Conservation (phyloP, 1,140 invertebrate genomes). For the Halesus radiatus region DNA sequence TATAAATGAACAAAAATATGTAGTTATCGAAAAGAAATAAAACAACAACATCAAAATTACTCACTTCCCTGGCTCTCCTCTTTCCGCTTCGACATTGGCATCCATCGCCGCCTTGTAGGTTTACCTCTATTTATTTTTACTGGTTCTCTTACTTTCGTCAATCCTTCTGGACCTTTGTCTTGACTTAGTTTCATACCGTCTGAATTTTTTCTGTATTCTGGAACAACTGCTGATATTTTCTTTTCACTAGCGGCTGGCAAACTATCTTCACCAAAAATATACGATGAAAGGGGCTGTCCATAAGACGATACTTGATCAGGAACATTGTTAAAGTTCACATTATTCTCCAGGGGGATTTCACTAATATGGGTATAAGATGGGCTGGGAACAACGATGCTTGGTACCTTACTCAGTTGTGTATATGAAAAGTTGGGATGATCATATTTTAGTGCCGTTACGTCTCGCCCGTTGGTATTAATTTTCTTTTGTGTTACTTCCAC, state of each 20-base stretch:
- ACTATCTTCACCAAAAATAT: conserved; percentile 48
- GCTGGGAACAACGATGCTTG: neutral
- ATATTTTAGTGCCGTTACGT: conserved; percentile 21
- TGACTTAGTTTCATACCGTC: no score
- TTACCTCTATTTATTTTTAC: conserved; percentile 26
- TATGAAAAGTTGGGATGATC: conserved; percentile 49
- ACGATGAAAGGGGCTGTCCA: conserved; percentile 38
- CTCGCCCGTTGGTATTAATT: conserved; percentile 20
- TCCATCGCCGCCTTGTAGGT: conserved; percentile 28
- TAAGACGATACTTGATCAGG: conserved; percentile 47
- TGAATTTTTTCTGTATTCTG: neutral
- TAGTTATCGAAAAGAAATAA: neutral
- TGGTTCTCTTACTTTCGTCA: neutral
- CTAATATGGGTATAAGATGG: neutral
- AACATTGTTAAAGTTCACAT: conserved; percentile 26
- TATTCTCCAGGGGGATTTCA: conserved; percentile 43
- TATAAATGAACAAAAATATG: neutral
- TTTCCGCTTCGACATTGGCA: conserved; percentile 41
- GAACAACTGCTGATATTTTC: neutral
- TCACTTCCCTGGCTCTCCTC: neutral
- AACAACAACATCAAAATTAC: neutral
- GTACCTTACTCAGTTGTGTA: conserved; percentile 40
- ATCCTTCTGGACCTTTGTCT: neutral
- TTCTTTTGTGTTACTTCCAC: conserved; percentile 10
- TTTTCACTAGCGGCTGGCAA: conserved; percentile 40